Percentiles rank a stretch among this genome's conserved stretches.
Evolutionary conservation across 1,140 invertebrate species (phyloP).

Genomic region (Palaemon carinicauda): DNA sequence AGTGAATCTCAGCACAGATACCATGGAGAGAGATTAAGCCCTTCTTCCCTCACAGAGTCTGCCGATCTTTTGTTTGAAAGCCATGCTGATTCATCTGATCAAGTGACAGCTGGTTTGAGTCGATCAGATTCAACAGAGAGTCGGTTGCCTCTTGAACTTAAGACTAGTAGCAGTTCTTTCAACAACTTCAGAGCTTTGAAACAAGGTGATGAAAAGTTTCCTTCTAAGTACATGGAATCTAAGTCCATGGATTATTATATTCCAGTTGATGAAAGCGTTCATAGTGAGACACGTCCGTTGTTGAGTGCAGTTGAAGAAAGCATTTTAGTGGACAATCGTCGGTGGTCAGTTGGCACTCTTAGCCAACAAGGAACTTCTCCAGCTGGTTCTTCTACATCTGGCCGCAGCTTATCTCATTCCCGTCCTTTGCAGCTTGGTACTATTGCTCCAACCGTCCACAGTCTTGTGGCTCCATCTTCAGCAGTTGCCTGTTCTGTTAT

Average conservation of each 20-base stretch:
- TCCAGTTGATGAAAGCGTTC: neutral
- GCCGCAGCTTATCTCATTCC: conserved; percentile 38
- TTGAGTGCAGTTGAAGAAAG: neutral
- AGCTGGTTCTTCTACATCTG: neutral
- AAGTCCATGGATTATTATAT: neutral
- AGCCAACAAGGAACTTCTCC: neutral
- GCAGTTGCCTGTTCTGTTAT: conserved; percentile 44
- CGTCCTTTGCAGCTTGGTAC: conserved; percentile 37
- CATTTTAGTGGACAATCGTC: neutral
- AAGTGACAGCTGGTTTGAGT: neutral
- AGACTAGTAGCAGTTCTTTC: neutral
- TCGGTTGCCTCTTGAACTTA: neutral
- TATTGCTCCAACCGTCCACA: conserved; percentile 26
- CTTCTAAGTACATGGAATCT: neutral
- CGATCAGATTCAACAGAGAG: no score
- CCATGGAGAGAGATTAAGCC: neutral
- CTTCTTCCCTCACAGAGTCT: conserved; percentile 4
- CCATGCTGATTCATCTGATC: neutral
- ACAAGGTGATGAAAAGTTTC: neutral
- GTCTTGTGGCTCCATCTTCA: conserved; percentile 39
- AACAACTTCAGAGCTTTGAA: neutral
- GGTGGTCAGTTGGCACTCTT: conserved; percentile 2
- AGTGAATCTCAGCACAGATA: neutral
- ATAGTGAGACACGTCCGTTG: conserved; percentile 35
- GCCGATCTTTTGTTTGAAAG: neutral